Evolutionary conservation across 2,113 vertebrate species (phyloP).

Genomic region (Cynopterus brachyotis): DNA sequence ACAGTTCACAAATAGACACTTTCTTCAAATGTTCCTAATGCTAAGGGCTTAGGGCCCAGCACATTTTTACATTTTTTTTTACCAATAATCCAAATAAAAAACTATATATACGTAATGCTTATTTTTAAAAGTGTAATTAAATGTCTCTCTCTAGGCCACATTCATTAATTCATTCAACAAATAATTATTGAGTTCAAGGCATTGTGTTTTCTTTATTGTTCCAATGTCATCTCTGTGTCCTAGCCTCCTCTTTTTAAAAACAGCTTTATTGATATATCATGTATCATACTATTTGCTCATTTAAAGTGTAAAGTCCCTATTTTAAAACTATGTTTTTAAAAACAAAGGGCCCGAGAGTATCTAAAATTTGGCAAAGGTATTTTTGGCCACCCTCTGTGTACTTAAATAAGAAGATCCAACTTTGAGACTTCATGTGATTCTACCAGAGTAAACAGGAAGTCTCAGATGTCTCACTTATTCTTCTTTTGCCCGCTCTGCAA

Average conservation of each 20-base stretch:
- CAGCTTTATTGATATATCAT: background rate
- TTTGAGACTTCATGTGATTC: background rate
- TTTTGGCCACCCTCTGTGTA: background rate
- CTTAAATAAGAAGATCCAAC: background rate
- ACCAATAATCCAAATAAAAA: background rate
- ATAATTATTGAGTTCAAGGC: background rate
- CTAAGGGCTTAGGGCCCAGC: background rate
- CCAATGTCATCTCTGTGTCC: background rate
- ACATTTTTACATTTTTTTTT: background rate
- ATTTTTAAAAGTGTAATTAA: background rate
- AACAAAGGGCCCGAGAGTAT: background rate
- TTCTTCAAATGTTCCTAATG: background rate
- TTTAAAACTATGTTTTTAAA: slow-evolving; percentile 8
- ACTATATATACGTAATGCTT: background rate
- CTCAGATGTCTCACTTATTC: background rate
- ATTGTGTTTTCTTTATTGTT: slow-evolving; percentile 1
- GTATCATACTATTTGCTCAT: background rate
- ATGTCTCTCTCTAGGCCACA: background rate
- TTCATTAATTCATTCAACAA: background rate
- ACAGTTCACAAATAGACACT: background rate
- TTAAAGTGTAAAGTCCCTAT: background rate
- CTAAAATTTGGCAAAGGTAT: background rate
- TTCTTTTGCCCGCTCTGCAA: background rate
- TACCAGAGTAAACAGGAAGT: background rate
- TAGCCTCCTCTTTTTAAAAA: background rate